phyloP scores from a whole-genome alignment of 2,888 invertebrate genomes.

The Bhutanitis thaidina region DNA sequence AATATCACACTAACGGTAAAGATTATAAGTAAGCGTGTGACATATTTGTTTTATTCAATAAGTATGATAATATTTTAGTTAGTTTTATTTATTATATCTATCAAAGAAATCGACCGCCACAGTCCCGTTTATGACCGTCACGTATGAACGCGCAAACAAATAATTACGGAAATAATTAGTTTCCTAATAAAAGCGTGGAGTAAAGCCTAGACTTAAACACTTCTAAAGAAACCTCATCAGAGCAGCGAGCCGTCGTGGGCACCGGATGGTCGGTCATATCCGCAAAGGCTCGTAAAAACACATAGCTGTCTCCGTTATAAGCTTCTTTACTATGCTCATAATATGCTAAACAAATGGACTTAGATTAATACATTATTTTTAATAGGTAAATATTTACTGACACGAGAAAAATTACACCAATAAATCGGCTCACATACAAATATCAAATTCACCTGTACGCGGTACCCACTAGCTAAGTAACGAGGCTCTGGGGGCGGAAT shows the following conservation, averaged over 20 bases:
- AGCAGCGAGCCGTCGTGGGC: neutral
- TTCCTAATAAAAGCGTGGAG: neutral
- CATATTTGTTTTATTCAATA: no score
- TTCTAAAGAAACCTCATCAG: conserved; percentile 10
- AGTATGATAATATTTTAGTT: no score
- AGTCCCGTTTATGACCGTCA: neutral
- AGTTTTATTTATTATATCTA: conserved; percentile 3
- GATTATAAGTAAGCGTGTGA: no score
- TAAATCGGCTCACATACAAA: no score
- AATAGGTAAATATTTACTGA: no score
- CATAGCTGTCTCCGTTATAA: conserved; percentile 8
- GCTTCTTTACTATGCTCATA: conserved; percentile 2
- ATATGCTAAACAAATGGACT: conserved; percentile 4
- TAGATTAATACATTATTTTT: no score
- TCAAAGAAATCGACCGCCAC: neutral
- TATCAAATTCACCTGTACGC: no score
- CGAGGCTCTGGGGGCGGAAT: no score
- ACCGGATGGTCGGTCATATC: conserved; percentile 29
- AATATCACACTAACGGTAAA: no score
- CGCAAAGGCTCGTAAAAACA: conserved; percentile 23
- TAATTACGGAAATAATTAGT: conserved; percentile 6
- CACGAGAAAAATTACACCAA: no score
- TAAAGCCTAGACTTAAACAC: conserved; percentile 1
- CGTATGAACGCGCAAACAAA: conserved; percentile 1
- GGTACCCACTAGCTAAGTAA: no score